Evolutionary conservation across 2,797 vertebrate genomes (phyloP).

Genomic region (Triplophysa yarkandensis): DNA sequence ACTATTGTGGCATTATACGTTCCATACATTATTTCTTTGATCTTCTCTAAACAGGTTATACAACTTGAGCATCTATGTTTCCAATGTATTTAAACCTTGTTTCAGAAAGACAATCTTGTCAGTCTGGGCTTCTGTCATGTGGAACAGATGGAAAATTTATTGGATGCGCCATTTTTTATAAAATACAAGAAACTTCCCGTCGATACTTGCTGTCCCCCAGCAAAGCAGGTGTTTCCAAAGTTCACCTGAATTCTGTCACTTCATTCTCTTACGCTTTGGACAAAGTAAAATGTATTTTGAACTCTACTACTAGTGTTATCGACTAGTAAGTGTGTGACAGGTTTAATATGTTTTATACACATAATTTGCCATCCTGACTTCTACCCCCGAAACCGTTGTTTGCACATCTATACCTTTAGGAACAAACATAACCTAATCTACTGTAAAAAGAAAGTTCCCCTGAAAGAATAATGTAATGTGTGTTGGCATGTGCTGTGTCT

Average conservation of each 20-base stretch:
- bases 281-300: not conserved
- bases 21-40: slow-evolving; percentile 16
- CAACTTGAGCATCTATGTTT: slow-evolving; percentile 55
- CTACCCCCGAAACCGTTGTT: not conserved
- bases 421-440: no score
- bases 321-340: no score
- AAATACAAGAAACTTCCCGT: no score
- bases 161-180: no score
- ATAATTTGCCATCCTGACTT: not conserved
- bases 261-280: not conserved
- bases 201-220: no score
- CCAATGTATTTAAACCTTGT: slow-evolving; percentile 60
- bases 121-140: slow-evolving; percentile 27
- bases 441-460: not conserved
- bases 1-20: not conserved
- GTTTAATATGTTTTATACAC: no score
- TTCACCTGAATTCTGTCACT: not conserved
- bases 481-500: slow-evolving; percentile 72
- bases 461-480: no score
- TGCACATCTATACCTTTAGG: not conserved
- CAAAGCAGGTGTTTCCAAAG: not conserved
- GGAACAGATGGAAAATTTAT: not conserved
- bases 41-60: slow-evolving; percentile 52
- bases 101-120: slow-evolving; percentile 60
- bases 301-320: not conserved